Evolutionary conservation across 2,888 invertebrate genomes (phyloP), one percentile per base, ranked within the genome.

Genomic region (Hydropsyche betteni): DNA sequence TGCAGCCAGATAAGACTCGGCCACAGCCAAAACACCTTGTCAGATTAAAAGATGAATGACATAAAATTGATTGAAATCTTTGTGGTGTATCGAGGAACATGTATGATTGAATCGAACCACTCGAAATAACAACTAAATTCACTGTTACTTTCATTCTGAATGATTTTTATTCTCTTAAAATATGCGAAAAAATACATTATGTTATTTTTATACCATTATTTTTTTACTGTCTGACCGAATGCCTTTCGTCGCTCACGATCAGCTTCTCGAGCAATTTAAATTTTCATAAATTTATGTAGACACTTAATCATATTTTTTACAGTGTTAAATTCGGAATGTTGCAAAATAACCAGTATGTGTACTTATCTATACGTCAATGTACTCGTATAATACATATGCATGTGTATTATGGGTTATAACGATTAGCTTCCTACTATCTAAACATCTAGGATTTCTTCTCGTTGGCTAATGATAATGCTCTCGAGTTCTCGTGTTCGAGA

Each of bases 21-120:
- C 73, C 69, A 36, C 69, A 76, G 69, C 77, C 79, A 77, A 79
- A 79, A 79, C 79, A 77, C 72, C 79, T 77, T 77, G 79, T 79
- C 79, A 77, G 79, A 79, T 79, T 79, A 79, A 79, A 79, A 77
- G 77, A 76, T 79, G 79, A 79, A 77, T 79, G 74, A 76, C 77
- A 71, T 74, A 74, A 68, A 76, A 76, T 75, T 77, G 79, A 79
- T 79, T 79, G 79, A 79, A 79, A 76, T 75, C 77, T 77, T 75
- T 34, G 73, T 50, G 73, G 51, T 58, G 51, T 44, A 16, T 44
- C 61, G 61, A 33, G 10, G 24, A 61, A 24, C 61, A n/a, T 34
- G 36, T 64, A 36, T n/a, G 64, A 64, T 64, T n/a, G 36, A 64
- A 36, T 10, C 12, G 36, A 36, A 64, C 34, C 24, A 36, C 12